Evolutionary conservation across 1,140 invertebrate species (phyloP).

Genomic region (Polyergus mexicanus): DNA sequence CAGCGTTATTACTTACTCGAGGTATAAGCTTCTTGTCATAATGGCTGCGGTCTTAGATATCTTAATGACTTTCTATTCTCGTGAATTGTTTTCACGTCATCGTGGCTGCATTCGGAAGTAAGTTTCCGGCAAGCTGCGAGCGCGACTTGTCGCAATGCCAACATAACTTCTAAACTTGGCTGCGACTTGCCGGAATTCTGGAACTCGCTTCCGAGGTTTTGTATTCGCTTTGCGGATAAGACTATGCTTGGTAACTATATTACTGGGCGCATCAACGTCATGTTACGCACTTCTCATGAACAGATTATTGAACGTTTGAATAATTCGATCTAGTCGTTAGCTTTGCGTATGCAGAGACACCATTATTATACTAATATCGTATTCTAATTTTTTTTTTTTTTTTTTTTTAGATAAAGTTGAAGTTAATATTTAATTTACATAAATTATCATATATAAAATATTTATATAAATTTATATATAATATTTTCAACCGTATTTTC

Average conservation of each 20-base stretch:
- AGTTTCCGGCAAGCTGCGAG: slow-evolving; percentile 58
- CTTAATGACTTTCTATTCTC: slow-evolving; percentile 59
- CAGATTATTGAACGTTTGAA: slow-evolving; percentile 35
- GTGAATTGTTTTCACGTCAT: slow-evolving; percentile 62
- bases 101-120: slow-evolving; percentile 57
- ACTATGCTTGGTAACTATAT: slow-evolving; percentile 46
- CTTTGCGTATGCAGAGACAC: neutral
- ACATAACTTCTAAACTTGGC: slow-evolving; percentile 64
- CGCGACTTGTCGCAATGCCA: slow-evolving; percentile 61
- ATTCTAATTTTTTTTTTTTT: neutral
- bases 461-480: too few relatives aligned
- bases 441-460: too few relatives aligned
- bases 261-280: slow-evolving; percentile 37
- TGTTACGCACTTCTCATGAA: slow-evolving; percentile 19
- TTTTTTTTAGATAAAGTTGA: neutral
- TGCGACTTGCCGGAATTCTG: slow-evolving; percentile 64
- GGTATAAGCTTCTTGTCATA: slow-evolving; percentile 62
- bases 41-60: slow-evolving; percentile 63
- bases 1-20: slow-evolving; percentile 60
- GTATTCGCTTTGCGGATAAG: slow-evolving; percentile 51
- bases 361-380: neutral
- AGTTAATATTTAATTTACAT: too few relatives aligned
- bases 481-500: neutral
- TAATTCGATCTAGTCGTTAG: slow-evolving; percentile 19
- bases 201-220: slow-evolving; percentile 62